phyloP scores from a whole-genome alignment of 2,797 vertebrate genomes.

The Scomberomorus guttatus region DNA sequence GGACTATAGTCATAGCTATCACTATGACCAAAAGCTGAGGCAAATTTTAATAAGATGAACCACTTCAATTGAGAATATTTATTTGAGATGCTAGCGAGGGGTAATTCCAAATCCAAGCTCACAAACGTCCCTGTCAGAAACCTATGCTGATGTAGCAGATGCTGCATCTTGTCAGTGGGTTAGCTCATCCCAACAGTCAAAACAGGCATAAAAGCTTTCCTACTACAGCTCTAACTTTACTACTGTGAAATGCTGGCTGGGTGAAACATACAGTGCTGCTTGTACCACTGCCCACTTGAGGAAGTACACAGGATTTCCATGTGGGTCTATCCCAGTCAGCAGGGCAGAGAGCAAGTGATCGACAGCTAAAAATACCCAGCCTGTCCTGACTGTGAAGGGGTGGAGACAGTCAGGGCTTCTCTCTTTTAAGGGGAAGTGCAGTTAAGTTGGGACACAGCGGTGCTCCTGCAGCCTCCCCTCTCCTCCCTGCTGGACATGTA shows the following conservation, averaged over 20 bases:
- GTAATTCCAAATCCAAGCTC: background rate
- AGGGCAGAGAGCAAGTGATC: background rate
- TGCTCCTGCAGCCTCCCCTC: constrained; percentile 30
- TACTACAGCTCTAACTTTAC: background rate
- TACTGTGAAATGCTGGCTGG: background rate
- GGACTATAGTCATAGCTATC: too few relatives aligned
- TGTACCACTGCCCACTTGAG: background rate
- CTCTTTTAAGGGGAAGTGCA: constrained; percentile 73
- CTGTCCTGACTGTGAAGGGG: constrained; percentile 48
- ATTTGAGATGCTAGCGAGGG: background rate
- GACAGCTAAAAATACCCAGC: constrained; percentile 48
- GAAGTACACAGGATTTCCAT: background rate
- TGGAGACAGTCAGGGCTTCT: constrained; percentile 51
- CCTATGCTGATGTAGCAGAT: background rate
- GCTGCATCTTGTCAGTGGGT: too few relatives aligned
- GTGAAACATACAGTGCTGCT: background rate
- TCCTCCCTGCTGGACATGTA: constrained; percentile 66
- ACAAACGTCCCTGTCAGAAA: background rate
- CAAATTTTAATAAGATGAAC: background rate
- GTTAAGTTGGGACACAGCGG: constrained; percentile 47
- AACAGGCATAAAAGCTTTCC: background rate
- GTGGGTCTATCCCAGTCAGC: background rate
- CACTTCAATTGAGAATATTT: background rate
- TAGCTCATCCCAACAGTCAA: too few relatives aligned
- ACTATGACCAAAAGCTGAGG: too few relatives aligned